A percentile compares a stretch with the other conserved stretches of the same genome.
Evolutionary conservation across 2,888 invertebrate species (phyloP).

Genomic region (Chesias legatella): DNA sequence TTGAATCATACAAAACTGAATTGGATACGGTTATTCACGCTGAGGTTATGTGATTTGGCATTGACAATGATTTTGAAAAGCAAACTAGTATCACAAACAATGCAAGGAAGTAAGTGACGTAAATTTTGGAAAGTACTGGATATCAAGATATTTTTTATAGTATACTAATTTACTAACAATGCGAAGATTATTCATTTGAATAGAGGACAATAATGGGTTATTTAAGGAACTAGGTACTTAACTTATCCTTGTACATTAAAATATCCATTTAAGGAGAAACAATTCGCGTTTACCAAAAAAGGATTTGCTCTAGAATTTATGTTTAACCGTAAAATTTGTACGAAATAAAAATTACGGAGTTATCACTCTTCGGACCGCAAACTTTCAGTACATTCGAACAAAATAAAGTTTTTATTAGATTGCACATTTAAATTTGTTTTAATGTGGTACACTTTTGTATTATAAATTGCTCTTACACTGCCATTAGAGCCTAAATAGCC

Average conservation of each 20-base stretch:
- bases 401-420: too few relatives aligned
- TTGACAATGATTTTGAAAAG: constrained; percentile 16
- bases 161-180: too few relatives aligned
- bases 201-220: too few relatives aligned
- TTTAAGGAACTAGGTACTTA: constrained; percentile 4
- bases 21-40: constrained; percentile 46
- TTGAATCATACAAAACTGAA: constrained; percentile 40
- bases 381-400: too few relatives aligned
- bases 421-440: too few relatives aligned
- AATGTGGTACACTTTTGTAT: constrained; percentile 33
- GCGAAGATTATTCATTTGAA: too few relatives aligned
- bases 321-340: too few relatives aligned
- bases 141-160: too few relatives aligned
- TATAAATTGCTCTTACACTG: constrained; percentile 33
- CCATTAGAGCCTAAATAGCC: constrained; percentile 53
- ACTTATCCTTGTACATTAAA: constrained; percentile 2
- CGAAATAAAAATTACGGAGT: too few relatives aligned
- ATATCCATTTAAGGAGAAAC: constrained; percentile 9
- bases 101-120: too few relatives aligned
- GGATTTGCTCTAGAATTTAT: neutral
- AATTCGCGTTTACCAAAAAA: constrained; percentile 2
- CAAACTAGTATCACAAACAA: neutral
- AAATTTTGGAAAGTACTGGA: too few relatives aligned
- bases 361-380: too few relatives aligned
- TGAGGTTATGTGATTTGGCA: constrained; percentile 23